Base-by-base conservation (phyloP, 2,113 vertebrate genomes). In the Mastomys natalensis region DNA sequence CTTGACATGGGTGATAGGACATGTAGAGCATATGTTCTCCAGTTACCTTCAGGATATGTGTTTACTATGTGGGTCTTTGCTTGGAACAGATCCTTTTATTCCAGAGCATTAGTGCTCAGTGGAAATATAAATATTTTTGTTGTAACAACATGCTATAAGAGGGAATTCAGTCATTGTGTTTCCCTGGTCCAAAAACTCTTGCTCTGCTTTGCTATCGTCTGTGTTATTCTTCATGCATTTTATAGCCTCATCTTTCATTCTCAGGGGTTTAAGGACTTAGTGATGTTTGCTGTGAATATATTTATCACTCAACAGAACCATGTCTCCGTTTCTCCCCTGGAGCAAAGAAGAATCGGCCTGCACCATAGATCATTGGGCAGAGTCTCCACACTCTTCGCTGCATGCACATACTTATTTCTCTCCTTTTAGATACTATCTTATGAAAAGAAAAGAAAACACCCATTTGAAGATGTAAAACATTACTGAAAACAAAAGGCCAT, bases 211-310 rank as follows among this genome's bases (percentile, higher is more conserved):
- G 13, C 1, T 95, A 70, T 89, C 45, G 55, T 95, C 95, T 60
- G 68, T 13, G 1, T 68, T 96, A 86, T 92, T 58, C 19, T 12
- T 97, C 95, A 73, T 51, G 40, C 66, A 55, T 94, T 96, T 97
- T 90, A 94, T 80, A 96, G 31, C n/a, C 68, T 78, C 89, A 58
- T 86, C 95, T 96, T 97, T 94, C 31, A 55, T 74, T 80, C 51
- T 84, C 16, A 3, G 2, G 31, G 53, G 62, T 88, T 55, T 77
- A 48, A 82, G 34, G 53, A 66, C 72, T 96, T 94, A 82, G 51
- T 78, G 45, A 91, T 95, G 84, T 51, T 78, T 26, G 73, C 2
- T 72, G 93, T 93, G 81, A 87, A 96, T 89, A 84, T 68, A 81
- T 72, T 55, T n/a, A 29, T 82, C 78, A 70, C 48, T 68, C 89